Conservation (phyloP, 1,140 invertebrate species). For the Portunus trituberculatus region DNA sequence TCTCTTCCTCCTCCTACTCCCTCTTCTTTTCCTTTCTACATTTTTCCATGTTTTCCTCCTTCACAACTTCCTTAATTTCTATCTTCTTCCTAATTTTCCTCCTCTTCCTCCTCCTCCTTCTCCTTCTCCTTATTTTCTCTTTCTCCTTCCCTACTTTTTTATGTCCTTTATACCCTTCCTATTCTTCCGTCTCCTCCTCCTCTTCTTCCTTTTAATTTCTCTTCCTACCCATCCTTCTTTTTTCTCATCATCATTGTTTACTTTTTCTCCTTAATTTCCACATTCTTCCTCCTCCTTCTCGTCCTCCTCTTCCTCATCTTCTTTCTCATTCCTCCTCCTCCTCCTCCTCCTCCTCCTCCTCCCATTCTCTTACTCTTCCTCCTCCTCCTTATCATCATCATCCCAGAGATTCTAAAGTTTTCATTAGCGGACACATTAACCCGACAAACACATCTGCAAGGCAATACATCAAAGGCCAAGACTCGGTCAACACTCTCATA, state of each 20-base stretch:
- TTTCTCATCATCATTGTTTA: neutral
- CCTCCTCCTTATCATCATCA: neutral
- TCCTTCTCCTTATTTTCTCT: neutral
- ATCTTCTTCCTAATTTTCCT: neutral
- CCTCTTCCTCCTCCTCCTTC: neutral
- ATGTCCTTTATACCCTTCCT: neutral
- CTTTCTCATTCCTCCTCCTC: neutral
- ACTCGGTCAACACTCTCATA: conserved; percentile 42
- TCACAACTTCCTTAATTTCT: too few species aligned
- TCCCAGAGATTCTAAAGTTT: conserved; percentile 26
- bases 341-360: neutral
- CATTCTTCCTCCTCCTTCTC: neutral
- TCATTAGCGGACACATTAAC: conserved; percentile 58
- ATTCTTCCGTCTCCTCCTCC: too few species aligned
- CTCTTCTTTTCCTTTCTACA: neutral
- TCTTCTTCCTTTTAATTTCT: neutral
- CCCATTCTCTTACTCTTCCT: neutral
- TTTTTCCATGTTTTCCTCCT: too few species aligned
- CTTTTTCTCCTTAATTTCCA: neutral
- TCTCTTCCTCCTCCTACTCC: neutral
- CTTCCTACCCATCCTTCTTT: neutral
- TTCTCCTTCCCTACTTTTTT: neutral
- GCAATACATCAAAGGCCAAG: conserved; percentile 44
- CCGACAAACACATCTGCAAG: conserved; percentile 44
- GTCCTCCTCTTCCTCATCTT: neutral